A percentile compares a stretch with the other conserved stretches of the same genome.
These are phyloP conservation scores for Drosophila leonis DNA, from an alignment of 2,888 invertebrate species.

Conservation along the genomic window DNA sequence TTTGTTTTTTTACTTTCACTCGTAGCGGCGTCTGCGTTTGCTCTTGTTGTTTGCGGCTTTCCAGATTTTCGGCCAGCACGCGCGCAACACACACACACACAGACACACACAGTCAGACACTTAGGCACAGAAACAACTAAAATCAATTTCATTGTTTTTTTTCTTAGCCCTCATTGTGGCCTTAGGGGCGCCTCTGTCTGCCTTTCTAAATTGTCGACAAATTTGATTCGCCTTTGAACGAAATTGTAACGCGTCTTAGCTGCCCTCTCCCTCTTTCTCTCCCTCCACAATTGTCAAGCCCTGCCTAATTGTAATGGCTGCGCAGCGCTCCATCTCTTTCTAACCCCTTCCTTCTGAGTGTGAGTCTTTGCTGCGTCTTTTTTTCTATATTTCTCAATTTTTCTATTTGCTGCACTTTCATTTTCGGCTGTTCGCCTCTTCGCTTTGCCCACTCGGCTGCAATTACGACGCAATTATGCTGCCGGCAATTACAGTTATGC, in stretches of 20 bases:
- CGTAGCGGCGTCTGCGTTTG: constrained; percentile 45
- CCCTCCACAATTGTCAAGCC: constrained; percentile 20
- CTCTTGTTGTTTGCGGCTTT: constrained; percentile 42
- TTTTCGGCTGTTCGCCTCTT: constrained; percentile 56
- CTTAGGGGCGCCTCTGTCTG: constrained; percentile 35
- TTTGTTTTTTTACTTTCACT: constrained; percentile 71
- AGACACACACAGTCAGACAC: constrained; percentile 9
- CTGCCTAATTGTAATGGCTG: constrained; percentile 38
- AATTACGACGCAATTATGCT: constrained; percentile 74
- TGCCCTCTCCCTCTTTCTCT: neutral
- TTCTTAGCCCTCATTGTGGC: constrained; percentile 24
- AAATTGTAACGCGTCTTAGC: constrained; percentile 68
- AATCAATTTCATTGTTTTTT: constrained; percentile 73
- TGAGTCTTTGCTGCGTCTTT: constrained; percentile 8
- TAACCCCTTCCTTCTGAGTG: neutral
- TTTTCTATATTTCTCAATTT: constrained; percentile 9
- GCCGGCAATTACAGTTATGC: constrained; percentile 70
- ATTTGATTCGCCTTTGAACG: constrained; percentile 71
- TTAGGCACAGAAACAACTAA: constrained; percentile 32
- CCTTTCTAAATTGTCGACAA: constrained; percentile 73
- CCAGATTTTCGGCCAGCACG: constrained; percentile 65
- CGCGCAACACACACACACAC: constrained; percentile 23
- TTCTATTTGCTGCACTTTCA: constrained; percentile 73
- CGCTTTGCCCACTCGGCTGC: constrained; percentile 47
- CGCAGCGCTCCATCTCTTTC: neutral